Conservation (phyloP, 2,888 invertebrate genomes). For the Andrena fulva region DNA sequence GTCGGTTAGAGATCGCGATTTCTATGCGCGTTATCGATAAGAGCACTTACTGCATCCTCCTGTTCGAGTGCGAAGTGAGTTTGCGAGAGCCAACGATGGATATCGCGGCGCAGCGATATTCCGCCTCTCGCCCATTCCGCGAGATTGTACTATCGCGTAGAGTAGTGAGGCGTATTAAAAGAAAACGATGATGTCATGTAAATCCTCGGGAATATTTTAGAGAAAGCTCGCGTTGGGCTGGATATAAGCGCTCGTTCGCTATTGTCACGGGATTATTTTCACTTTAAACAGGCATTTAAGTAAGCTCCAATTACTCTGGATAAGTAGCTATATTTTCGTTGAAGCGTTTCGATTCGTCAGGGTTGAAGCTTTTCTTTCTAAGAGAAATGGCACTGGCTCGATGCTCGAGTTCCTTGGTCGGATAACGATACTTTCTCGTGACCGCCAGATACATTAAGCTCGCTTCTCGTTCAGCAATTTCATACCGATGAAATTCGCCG, state of each 20-base stretch:
- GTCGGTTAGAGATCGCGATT: constrained; percentile 19
- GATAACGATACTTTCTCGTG: not conserved
- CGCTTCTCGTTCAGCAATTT: not conserved
- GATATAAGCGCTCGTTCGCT: constrained; percentile 4
- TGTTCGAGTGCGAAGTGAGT: not conserved
- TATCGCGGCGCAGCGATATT: not conserved
- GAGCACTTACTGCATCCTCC: not conserved
- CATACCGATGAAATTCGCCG: not conserved
- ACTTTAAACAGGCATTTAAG: not conserved
- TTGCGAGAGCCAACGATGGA: not conserved
- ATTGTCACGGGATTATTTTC: constrained; percentile 13
- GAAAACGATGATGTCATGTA: constrained; percentile 16
- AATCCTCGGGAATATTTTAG: constrained; percentile 1
- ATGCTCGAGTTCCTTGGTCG: constrained; percentile 16
- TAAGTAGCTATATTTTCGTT: not conserved
- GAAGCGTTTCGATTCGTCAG: not conserved
- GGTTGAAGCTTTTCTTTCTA: no score
- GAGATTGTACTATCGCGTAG: constrained; percentile 11
- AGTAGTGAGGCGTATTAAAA: constrained; percentile 11
- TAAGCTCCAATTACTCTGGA: not conserved
- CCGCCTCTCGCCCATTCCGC: not conserved
- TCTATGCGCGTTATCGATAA: constrained; percentile 20
- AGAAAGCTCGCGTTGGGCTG: constrained; percentile 14
- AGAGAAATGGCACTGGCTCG: not conserved
- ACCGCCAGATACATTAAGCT: not conserved